phyloP scores from a whole-genome alignment of 37 sponge, comb jelly and placozoan species.

The Corticium candelabrum region DNA sequence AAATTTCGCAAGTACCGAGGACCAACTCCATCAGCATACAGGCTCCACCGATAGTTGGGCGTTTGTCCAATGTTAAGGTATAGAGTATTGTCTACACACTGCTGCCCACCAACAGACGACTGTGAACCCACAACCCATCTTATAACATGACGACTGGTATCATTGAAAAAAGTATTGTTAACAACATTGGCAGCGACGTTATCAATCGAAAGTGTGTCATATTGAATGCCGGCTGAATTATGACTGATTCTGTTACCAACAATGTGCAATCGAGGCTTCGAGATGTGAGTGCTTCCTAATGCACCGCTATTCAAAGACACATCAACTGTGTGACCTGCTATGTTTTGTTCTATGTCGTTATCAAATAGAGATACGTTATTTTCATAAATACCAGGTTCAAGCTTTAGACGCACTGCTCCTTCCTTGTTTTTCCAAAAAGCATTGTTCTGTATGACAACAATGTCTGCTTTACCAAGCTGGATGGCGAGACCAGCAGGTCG shows the following conservation, averaged over 20 bases:
- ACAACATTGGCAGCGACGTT: neutral
- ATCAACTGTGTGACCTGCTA: neutral
- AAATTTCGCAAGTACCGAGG: neutral
- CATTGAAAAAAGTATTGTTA: neutral
- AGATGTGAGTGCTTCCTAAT: neutral
- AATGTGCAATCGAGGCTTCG: neutral
- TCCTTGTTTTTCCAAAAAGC: neutral
- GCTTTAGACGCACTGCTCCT: neutral
- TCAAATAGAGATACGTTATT: neutral
- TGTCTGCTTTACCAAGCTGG: neutral
- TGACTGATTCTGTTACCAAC: neutral
- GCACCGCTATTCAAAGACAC: no score
- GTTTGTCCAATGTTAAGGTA: neutral
- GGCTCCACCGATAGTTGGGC: neutral
- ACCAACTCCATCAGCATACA: neutral
- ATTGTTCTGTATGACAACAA: neutral
- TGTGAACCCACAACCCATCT: neutral
- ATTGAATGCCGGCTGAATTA: neutral
- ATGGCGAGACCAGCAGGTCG: neutral
- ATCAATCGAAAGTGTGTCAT: neutral
- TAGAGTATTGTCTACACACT: neutral
- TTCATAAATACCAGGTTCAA: neutral
- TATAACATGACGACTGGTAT: neutral
- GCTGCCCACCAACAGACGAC: neutral
- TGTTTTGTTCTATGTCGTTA: neutral